These are phyloP conservation scores for Sitta europaea DNA, from an alignment of 2,113 vertebrate species.

Conservation along the genomic window DNA sequence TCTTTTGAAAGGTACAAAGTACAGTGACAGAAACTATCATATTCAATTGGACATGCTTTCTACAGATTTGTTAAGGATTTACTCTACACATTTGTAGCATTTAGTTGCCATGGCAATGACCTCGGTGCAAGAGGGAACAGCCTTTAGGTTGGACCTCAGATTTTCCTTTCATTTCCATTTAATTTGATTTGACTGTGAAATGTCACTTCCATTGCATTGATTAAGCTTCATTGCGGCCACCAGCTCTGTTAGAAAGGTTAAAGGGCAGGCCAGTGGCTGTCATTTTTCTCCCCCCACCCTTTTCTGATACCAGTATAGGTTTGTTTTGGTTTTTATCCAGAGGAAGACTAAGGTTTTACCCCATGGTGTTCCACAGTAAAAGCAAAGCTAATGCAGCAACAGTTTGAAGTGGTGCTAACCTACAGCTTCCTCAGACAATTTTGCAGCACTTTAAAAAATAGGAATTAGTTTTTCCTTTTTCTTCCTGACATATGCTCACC, in stretches of 20 bases:
- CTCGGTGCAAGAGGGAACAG: slow-evolving; percentile 73
- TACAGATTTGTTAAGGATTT: slow-evolving; percentile 76
- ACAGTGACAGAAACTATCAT: slow-evolving; percentile 65
- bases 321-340: neutral
- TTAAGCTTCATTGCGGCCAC: slow-evolving; percentile 83
- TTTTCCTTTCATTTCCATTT: slow-evolving; percentile 89
- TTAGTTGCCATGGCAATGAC: slow-evolving; percentile 77
- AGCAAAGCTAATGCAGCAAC: slow-evolving; percentile 24
- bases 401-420: neutral
- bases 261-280: slow-evolving; percentile 71
- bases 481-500: neutral
- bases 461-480: neutral
- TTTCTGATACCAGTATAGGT: slow-evolving; percentile 69
- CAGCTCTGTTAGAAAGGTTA: slow-evolving; percentile 78
- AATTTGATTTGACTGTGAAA: slow-evolving; percentile 95
- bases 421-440: neutral
- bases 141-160: slow-evolving; percentile 81
- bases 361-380: slow-evolving; percentile 17
- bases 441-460: neutral
- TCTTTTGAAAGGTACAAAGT: slow-evolving; percentile 47
- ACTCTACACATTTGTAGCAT: slow-evolving; percentile 71
- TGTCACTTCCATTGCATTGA: slow-evolving; percentile 92
- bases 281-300: slow-evolving; percentile 35
- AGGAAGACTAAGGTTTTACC: slow-evolving; percentile 20
- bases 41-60: slow-evolving; percentile 75